These are phyloP conservation scores for Crenuchus spilurus DNA, from an alignment of 2,797 vertebrate species.

Conservation along the genomic window DNA sequence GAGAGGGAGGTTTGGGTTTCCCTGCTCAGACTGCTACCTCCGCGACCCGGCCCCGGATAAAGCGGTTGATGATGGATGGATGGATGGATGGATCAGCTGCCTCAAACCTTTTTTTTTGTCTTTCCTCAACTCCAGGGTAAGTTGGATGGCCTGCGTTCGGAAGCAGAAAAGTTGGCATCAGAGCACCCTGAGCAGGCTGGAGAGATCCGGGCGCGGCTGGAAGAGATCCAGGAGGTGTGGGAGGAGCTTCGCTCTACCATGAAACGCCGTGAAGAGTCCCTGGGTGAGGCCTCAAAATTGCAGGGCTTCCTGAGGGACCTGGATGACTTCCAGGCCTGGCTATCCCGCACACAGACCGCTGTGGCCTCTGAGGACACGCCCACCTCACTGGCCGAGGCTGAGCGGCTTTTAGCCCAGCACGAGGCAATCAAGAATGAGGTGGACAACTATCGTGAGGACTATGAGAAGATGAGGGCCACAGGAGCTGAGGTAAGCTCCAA, in stretches of 20 bases:
- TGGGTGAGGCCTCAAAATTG: conserved; percentile 96
- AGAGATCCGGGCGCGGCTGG: conserved; percentile 88
- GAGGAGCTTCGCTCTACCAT: too few relatives aligned
- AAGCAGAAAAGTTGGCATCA: conserved; percentile 86
- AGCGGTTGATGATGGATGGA: too few relatives aligned
- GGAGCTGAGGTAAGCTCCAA: conserved; percentile 83
- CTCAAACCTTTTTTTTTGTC: too few relatives aligned
- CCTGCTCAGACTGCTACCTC: too few relatives aligned
- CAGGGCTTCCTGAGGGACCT: conserved; percentile 96
- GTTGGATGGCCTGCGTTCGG: conserved; percentile 90
- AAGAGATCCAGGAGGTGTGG: conserved; percentile 91
- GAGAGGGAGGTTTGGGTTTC: too few relatives aligned
- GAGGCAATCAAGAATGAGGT: conserved; percentile 97
- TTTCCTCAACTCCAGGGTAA: too few relatives aligned
- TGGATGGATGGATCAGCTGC: too few relatives aligned
- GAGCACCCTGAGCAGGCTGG: conserved; percentile 93
- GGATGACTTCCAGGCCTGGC: conserved; percentile 98
- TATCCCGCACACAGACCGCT: conserved; percentile 93
- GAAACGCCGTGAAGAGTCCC: conserved; percentile 93
- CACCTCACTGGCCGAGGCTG: conserved; percentile 90
- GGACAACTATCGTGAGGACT: conserved; percentile 96
- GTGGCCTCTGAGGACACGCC: conserved; percentile 98
- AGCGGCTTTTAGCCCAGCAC: conserved; percentile 95
- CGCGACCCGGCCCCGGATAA: too few relatives aligned
- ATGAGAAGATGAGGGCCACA: conserved; percentile 99